Conservation (phyloP, 2,113 vertebrate genomes). For the Oncorhynchus masou region DNA sequence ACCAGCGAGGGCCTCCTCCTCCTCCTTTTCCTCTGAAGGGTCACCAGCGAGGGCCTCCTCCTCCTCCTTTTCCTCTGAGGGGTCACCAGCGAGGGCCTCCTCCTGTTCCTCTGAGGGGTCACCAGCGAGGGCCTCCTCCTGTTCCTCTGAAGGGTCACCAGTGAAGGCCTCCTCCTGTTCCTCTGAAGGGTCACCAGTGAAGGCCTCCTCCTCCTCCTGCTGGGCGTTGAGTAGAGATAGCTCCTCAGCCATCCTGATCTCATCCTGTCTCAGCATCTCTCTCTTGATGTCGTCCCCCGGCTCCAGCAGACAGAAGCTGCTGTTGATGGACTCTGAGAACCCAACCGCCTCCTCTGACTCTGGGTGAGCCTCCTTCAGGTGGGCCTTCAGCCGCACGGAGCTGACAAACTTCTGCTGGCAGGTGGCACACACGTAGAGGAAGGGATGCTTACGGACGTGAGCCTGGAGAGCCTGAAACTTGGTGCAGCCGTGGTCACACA, state of each 20-base stretch:
- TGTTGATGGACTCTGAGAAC: conserved; percentile 85
- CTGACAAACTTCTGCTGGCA: conserved; percentile 91
- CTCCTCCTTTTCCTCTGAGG: neutral
- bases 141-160: neutral
- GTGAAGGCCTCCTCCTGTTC: conserved; percentile 9
- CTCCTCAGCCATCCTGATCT: conserved; percentile 54
- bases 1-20: too few species aligned
- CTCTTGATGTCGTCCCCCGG: conserved; percentile 82
- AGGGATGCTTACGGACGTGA: conserved; percentile 90
- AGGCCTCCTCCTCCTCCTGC: conserved; percentile 11
- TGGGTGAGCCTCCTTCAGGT: conserved; percentile 80
- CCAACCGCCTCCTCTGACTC: conserved; percentile 70
- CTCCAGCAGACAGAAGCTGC: conserved; percentile 89
- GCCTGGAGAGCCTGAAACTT: conserved; percentile 85
- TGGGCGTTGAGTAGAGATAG: conserved; percentile 30
- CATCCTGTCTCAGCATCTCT: conserved; percentile 75
- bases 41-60: too few species aligned
- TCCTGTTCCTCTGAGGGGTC: neutral
- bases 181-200: neutral
- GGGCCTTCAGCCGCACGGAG: conserved; percentile 81
- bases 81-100: too few species aligned
- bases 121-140: too few species aligned
- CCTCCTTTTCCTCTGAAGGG: neutral
- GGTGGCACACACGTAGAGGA: conserved; percentile 84
- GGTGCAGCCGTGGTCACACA: conserved; percentile 91